Conservation (phyloP, 2,113 vertebrate genomes). For the Trogon surrucura region DNA sequence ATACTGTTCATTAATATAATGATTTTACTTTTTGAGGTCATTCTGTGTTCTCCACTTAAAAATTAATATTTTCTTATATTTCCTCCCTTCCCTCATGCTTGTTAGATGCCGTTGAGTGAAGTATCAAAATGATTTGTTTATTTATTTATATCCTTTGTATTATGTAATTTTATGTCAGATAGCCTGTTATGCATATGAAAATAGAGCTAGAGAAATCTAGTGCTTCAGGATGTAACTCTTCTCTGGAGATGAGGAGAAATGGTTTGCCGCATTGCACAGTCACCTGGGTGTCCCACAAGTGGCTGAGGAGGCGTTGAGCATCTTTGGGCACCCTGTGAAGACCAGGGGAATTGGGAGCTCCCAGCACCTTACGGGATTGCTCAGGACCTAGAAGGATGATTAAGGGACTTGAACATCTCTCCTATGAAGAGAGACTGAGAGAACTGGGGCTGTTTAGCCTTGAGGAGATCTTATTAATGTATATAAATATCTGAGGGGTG, state of each 20-base stretch:
- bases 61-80: conserved; percentile 21
- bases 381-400: neutral
- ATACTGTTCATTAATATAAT: neutral
- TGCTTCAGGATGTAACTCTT: neutral
- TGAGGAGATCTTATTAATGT: too few relatives aligned
- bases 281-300: neutral
- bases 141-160: neutral
- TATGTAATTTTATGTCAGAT: conserved; percentile 33
- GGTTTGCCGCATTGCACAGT: neutral
- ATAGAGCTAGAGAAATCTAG: neutral
- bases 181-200: neutral
- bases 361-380: neutral
- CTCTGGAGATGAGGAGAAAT: neutral
- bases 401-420: too few relatives aligned
- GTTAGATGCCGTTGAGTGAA: neutral
- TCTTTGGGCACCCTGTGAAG: neutral
- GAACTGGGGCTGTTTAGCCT: too few relatives aligned
- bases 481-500: too few relatives aligned
- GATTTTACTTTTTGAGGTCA: conserved; percentile 18
- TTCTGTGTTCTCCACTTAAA: conserved; percentile 28
- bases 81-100: neutral
- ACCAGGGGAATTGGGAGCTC: neutral
- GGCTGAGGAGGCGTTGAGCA: neutral
- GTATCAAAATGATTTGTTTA: neutral
- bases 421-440: too few relatives aligned